Evolutionary conservation across 2,888 invertebrate species (phyloP).

Genomic region (Bellardia pandia): DNA sequence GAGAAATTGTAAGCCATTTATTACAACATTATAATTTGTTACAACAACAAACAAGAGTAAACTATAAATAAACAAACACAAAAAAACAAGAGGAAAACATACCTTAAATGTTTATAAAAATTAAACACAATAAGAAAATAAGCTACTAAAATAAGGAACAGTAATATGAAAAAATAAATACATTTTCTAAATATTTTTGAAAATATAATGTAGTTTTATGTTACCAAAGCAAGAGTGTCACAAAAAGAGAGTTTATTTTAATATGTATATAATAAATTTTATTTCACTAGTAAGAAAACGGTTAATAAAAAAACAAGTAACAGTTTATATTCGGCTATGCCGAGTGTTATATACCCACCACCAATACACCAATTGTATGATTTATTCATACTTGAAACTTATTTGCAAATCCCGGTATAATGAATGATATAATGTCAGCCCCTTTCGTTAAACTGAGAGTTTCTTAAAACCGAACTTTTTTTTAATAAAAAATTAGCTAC

Average conservation of each 20-base stretch:
- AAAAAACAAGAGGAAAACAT: conserved; percentile 14
- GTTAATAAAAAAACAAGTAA: too few relatives aligned
- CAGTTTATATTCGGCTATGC: too few relatives aligned
- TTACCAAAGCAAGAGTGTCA: not conserved
- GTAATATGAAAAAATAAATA: conserved; percentile 2
- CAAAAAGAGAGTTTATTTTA: not conserved
- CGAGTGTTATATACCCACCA: too few relatives aligned
- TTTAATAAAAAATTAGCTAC: too few relatives aligned
- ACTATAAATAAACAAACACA: conserved; percentile 5
- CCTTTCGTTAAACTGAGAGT: too few relatives aligned
- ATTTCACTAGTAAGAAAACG: too few relatives aligned
- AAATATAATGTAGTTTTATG: not conserved
- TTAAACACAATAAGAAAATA: conserved; percentile 17
- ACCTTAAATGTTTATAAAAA: conserved; percentile 59
- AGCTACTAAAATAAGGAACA: not conserved
- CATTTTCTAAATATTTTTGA: conserved; percentile 31
- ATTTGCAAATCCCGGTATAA: too few relatives aligned
- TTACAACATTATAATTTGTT: conserved; percentile 73
- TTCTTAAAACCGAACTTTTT: too few relatives aligned
- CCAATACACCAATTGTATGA: too few relatives aligned
- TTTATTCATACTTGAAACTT: too few relatives aligned
- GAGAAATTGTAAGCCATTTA: conserved; percentile 72
- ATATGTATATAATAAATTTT: too few relatives aligned
- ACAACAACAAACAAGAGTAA: conserved; percentile 32
- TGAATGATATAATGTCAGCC: too few relatives aligned